Conservation (phyloP, 2,797 vertebrate genomes). For the Sebastes iracundus region DNA sequence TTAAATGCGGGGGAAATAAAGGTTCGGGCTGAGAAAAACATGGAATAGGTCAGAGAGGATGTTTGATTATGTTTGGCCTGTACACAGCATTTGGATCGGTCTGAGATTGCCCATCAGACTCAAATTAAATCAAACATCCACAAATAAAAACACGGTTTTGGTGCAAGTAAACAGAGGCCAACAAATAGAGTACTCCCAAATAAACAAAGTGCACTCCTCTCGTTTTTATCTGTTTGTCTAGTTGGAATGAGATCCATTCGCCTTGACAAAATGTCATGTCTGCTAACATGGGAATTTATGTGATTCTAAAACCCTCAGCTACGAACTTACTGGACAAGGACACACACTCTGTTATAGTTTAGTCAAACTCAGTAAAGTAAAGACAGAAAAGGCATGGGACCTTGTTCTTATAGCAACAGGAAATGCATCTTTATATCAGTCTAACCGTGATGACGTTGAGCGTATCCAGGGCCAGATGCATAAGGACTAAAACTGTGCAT, state of each 20-base stretch:
- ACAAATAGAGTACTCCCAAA: slow-evolving; percentile 25
- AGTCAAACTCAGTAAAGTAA: neutral
- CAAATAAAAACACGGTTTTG: slow-evolving; percentile 37
- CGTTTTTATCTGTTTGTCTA: slow-evolving; percentile 1
- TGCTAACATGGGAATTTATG: neutral
- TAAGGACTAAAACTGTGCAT: too few species aligned
- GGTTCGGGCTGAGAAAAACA: slow-evolving; percentile 10
- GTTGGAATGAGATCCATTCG: neutral
- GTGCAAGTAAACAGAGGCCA: slow-evolving; percentile 17
- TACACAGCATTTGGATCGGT: slow-evolving; percentile 23
- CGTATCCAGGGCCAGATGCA: neutral
- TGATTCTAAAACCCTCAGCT: neutral
- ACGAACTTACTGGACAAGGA: neutral
- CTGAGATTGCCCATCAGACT: slow-evolving; percentile 40
- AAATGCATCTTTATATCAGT: neutral
- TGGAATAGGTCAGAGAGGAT: slow-evolving; percentile 18
- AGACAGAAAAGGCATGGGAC: neutral
- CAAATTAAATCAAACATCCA: slow-evolving; percentile 39
- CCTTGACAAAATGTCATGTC: neutral
- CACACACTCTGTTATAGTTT: neutral
- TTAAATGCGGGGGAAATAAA: neutral
- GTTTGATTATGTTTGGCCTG: slow-evolving; percentile 44
- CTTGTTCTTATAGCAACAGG: neutral
- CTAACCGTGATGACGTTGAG: neutral
- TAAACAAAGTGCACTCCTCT: slow-evolving; percentile 14